These are phyloP conservation scores for Trachelus iudaicus DNA, from an alignment of 2,888 invertebrate species.

Conservation along the genomic window DNA sequence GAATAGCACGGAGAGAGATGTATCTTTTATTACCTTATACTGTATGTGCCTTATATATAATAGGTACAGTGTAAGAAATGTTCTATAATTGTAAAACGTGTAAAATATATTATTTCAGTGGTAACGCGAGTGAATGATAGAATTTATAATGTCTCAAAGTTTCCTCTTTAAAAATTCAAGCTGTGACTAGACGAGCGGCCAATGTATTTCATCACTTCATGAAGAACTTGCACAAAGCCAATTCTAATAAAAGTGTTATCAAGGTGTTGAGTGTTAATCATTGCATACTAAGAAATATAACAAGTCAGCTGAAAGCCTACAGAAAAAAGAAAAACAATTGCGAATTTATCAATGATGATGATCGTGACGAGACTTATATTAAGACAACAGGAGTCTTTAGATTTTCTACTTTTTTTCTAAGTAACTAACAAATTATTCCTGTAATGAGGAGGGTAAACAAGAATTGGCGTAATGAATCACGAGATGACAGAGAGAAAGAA, in stretches of 20 bases:
- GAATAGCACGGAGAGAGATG: background rate
- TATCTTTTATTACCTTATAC: background rate
- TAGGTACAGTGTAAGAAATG: background rate
- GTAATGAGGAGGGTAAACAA: background rate
- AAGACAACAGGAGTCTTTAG: background rate
- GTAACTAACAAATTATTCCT: background rate
- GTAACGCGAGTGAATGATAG: background rate
- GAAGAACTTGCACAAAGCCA: background rate
- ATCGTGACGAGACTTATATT: background rate
- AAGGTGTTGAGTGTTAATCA: background rate
- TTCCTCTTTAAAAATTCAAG: background rate
- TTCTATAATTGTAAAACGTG: background rate
- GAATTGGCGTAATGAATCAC: background rate
- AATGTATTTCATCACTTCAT: background rate
- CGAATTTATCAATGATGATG: background rate
- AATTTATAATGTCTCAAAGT: background rate
- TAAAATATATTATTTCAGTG: background rate
- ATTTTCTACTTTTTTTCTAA: background rate
- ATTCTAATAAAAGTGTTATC: background rate
- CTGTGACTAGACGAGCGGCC: background rate
- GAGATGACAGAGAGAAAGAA: conserved; percentile 35
- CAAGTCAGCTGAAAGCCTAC: background rate
- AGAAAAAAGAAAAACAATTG: background rate
- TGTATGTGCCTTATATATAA: background rate
- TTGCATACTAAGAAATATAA: background rate